A percentile compares a stretch with the other conserved stretches of the same genome.
Evolutionary conservation across 2,888 invertebrate species (phyloP).

Genomic region (Aspidapion aeneum): DNA sequence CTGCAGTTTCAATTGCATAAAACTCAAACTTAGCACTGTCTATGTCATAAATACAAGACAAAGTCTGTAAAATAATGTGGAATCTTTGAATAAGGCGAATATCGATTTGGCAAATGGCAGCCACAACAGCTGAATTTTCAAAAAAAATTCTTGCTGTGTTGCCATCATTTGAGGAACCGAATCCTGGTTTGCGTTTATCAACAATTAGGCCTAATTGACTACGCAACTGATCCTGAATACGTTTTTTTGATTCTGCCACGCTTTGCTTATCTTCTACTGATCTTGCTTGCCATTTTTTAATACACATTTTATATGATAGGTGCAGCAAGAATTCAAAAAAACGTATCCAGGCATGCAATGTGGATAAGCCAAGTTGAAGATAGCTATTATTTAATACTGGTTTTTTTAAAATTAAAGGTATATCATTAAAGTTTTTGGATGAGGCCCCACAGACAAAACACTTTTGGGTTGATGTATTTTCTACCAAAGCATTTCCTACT

Average conservation of each 20-base stretch:
- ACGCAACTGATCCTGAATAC: slow-evolving; percentile 2
- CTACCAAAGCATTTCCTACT: neutral
- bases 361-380: slow-evolving; percentile 6
- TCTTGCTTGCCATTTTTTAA: slow-evolving; percentile 9
- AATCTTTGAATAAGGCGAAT: neutral
- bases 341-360: slow-evolving; percentile 6
- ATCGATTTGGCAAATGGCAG: slow-evolving; percentile 3
- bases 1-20: slow-evolving; percentile 7
- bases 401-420: neutral
- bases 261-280: slow-evolving; percentile 6
- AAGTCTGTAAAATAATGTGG: slow-evolving; percentile 9
- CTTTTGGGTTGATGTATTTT: neutral
- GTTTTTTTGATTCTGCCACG: slow-evolving; percentile 7
- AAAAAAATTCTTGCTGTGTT: slow-evolving; percentile 3
- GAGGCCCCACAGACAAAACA: neutral
- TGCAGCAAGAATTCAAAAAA: slow-evolving; percentile 3
- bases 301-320: neutral
- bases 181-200: slow-evolving; percentile 11
- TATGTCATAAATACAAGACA: slow-evolving; percentile 8
- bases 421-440: neutral
- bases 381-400: neutral
- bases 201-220: slow-evolving; percentile 8
- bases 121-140: slow-evolving; percentile 1
- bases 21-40: neutral
- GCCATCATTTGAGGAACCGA: slow-evolving; percentile 9